A percentile compares a stretch with the other conserved stretches of the same genome.
These are phyloP conservation scores for Drosophila pseudoananassae DNA, from an alignment of 1,140 invertebrate species.

Conservation along the genomic window DNA sequence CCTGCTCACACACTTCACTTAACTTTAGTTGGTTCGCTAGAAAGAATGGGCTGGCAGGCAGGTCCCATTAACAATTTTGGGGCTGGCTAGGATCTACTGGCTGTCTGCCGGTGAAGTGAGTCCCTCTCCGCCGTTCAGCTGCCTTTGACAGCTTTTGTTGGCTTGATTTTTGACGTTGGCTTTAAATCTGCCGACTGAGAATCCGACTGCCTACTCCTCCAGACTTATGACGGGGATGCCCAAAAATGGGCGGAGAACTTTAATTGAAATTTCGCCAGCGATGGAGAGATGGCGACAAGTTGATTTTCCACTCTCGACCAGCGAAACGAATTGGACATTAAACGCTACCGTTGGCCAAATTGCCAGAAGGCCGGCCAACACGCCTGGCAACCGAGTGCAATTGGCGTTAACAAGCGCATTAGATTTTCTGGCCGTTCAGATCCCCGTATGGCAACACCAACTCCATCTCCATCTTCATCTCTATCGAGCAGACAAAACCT, in stretches of 20 bases:
- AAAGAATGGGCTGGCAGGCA: constrained; percentile 25
- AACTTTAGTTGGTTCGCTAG: constrained; percentile 43
- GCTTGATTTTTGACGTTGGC: constrained; percentile 44
- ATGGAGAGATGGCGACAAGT: constrained; percentile 64
- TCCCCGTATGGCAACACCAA: constrained; percentile 1
- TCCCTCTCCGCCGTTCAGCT: constrained; percentile 32
- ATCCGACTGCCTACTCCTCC: neutral
- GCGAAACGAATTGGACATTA: constrained; percentile 81
- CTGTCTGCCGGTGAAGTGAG: constrained; percentile 67
- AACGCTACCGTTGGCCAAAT: constrained; percentile 81
- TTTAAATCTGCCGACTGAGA: constrained; percentile 48
- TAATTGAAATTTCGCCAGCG: constrained; percentile 74
- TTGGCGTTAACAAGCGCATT: constrained; percentile 80
- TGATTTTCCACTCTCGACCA: constrained; percentile 72
- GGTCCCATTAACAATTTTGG: constrained; percentile 75
- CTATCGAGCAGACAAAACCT: neutral
- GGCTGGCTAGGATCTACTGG: constrained; percentile 56
- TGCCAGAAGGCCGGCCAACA: constrained; percentile 56
- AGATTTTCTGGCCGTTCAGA: constrained; percentile 46
- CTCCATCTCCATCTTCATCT: constrained; percentile 6
- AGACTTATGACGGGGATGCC: constrained; percentile 44
- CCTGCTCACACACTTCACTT: constrained; percentile 57
- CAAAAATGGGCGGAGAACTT: constrained; percentile 50
- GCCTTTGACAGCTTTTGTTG: constrained; percentile 74
- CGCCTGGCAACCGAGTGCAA: constrained; percentile 47